phyloP scores from a whole-genome alignment of 2,797 vertebrate species.

The Karalla daura region DNA sequence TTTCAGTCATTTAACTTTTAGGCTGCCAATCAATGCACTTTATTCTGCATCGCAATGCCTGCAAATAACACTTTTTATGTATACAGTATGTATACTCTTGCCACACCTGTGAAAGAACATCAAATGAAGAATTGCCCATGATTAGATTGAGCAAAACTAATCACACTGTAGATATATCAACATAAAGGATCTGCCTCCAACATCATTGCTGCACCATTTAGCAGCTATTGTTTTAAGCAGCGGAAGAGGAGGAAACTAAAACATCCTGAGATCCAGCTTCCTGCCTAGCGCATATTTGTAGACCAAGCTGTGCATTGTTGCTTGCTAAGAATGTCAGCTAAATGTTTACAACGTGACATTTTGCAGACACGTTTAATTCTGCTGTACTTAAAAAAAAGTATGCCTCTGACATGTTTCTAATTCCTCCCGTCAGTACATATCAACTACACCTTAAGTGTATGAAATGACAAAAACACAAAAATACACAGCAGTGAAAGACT shows the following conservation, averaged over 20 bases:
- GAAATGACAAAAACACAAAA: no score
- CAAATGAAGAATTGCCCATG: not conserved
- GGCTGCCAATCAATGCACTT: no score
- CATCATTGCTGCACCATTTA: constrained; percentile 52
- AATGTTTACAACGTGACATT: constrained; percentile 23
- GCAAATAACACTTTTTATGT: not conserved
- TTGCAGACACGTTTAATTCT: not conserved
- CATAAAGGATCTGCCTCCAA: constrained; percentile 25
- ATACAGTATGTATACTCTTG: not conserved
- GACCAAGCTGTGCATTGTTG: constrained; percentile 52
- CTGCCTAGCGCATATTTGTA: constrained; percentile 71
- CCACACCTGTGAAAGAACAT: not conserved
- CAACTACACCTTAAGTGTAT: no score
- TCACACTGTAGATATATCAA: not conserved
- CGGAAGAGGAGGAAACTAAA: constrained; percentile 85
- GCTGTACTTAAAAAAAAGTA: no score
- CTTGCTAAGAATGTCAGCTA: constrained; percentile 24
- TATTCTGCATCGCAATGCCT: not conserved
- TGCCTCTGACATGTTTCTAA: constrained; percentile 41
- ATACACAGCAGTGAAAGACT: no score
- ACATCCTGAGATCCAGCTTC: constrained; percentile 86
- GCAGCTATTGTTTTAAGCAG: constrained; percentile 79
- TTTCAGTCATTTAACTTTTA: not conserved
- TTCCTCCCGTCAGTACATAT: constrained; percentile 15
- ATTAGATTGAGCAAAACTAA: not conserved